A percentile compares a stretch with the other conserved stretches of the same genome.
phyloP scores from a whole-genome alignment of 2,888 invertebrate genomes.

The Eilema depressum region DNA sequence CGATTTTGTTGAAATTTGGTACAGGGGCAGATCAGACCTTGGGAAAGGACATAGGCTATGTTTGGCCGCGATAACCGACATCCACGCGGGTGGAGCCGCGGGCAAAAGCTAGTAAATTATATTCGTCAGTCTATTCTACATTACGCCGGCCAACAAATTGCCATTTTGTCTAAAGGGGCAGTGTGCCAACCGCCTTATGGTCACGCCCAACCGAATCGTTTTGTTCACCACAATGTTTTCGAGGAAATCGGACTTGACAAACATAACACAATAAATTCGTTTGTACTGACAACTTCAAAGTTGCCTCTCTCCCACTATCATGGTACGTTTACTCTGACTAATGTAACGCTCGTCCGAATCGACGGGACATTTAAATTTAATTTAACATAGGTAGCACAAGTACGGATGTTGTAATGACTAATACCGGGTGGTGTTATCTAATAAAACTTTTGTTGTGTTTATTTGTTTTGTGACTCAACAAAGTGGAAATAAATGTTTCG shows the following conservation, averaged over 20 bases:
- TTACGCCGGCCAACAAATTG: too few relatives aligned
- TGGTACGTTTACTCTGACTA: constrained; percentile 63
- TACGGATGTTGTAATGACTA: constrained; percentile 34
- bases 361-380: constrained; percentile 59
- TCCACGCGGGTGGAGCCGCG: too few relatives aligned
- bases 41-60: too few relatives aligned
- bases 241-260: constrained; percentile 14
- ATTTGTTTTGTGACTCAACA: constrained; percentile 11
- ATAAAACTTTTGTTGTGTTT: constrained; percentile 15
- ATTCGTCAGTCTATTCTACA: too few relatives aligned
- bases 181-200: neutral
- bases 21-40: too few relatives aligned
- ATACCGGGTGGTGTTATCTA: constrained; percentile 21
- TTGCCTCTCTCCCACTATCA: constrained; percentile 38
- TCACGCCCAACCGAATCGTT: constrained; percentile 20
- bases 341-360: constrained; percentile 47
- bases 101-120: too few relatives aligned
- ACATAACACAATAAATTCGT: constrained; percentile 33
- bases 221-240: neutral
- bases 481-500: neutral
- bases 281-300: constrained; percentile 48
- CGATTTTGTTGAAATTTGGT: too few relatives aligned
- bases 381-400: constrained; percentile 53
- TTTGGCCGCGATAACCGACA: too few relatives aligned
- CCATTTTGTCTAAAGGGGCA: too few relatives aligned